phyloP scores from a whole-genome alignment of 2,113 vertebrate genomes.

The Myrmecobius fasciatus region DNA sequence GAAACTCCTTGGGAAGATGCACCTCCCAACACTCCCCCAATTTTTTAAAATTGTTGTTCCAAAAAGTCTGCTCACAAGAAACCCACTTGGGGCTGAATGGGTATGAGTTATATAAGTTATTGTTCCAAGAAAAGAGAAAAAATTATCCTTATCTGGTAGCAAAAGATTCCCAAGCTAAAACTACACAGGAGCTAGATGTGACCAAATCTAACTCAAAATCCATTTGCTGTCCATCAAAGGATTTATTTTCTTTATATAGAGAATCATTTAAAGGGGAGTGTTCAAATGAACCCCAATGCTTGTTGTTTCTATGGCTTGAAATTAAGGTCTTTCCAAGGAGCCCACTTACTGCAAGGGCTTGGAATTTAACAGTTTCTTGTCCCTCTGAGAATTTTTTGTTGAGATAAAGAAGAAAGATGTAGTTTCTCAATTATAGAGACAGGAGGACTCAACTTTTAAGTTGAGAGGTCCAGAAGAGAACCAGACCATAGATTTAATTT shows the following conservation, averaged over 20 bases:
- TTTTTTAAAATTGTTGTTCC: constrained; percentile 17
- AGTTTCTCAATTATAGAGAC: not conserved
- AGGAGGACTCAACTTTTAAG: not conserved
- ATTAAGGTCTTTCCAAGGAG: constrained; percentile 28
- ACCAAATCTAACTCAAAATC: constrained; percentile 26
- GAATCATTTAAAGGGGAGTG: constrained; percentile 9
- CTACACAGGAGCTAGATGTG: not conserved
- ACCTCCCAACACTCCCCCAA: not conserved
- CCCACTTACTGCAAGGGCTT: not conserved
- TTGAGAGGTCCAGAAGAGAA: constrained; percentile 52
- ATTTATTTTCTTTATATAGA: constrained; percentile 39
- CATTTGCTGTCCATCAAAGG: constrained; percentile 24
- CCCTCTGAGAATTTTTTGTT: not conserved
- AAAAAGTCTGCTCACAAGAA: constrained; percentile 23
- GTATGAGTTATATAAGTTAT: constrained; percentile 29
- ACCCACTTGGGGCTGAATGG: not conserved
- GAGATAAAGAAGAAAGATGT: not conserved
- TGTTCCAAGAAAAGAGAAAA: constrained; percentile 52
- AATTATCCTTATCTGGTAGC: constrained; percentile 39
- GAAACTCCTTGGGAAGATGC: constrained; percentile 34
- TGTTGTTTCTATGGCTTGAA: not conserved
- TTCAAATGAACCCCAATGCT: constrained; percentile 7
- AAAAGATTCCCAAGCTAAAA: constrained; percentile 40
- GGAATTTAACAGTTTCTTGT: constrained; percentile 40
- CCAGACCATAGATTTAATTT: not conserved